Evolutionary conservation across 2,113 vertebrate genomes (phyloP).

Genomic region (Nanger granti): DNA sequence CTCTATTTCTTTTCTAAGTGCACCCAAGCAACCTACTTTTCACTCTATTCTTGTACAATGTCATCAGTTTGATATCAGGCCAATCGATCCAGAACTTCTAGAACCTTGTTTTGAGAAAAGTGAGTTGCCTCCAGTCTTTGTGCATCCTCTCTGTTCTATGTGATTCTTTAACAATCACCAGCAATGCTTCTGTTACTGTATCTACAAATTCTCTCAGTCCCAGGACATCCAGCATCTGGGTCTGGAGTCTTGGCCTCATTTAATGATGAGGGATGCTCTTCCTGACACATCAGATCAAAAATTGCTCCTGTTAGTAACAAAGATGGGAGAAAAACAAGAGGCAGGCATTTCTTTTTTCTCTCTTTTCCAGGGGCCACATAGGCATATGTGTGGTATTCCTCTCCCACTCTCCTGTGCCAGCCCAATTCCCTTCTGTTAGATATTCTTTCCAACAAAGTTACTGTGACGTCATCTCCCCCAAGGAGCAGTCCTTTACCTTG

Average conservation of each 20-base stretch:
- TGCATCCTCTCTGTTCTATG: not conserved
- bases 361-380: not conserved
- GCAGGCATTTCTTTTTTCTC: not conserved
- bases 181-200: not conserved
- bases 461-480: slow-evolving; percentile 14
- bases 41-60: not conserved
- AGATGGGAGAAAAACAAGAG: not conserved
- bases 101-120: not conserved
- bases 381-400: not conserved
- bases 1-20: not conserved
- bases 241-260: not conserved
- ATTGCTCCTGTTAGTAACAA: not conserved
- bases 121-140: not conserved
- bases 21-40: not conserved
- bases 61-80: not conserved
- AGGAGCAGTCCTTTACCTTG: slow-evolving; percentile 30
- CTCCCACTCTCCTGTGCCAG: not conserved
- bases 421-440: not conserved
- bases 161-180: not conserved
- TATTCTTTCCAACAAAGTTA: slow-evolving; percentile 23
- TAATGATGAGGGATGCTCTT: not conserved
- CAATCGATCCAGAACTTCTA: not conserved
- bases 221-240: not conserved
- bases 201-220: not conserved
- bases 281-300: not conserved